Evolutionary conservation across 2,113 vertebrate species (phyloP).

Genomic region (Heterotilapia buettikoferi): DNA sequence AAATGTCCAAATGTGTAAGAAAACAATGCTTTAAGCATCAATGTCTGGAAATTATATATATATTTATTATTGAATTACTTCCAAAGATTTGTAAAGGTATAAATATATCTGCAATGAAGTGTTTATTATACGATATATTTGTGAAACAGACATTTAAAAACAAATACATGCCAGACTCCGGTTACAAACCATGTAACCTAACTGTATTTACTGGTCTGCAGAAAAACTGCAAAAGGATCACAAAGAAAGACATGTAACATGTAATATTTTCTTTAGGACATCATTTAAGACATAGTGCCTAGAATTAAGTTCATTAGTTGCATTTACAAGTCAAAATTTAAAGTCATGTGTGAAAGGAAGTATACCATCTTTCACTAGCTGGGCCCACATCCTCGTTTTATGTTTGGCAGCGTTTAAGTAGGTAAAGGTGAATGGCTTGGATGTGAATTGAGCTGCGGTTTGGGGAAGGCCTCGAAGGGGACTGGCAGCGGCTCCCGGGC

Average conservation of each 20-base stretch:
- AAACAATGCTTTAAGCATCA: neutral
- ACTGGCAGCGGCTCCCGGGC: neutral
- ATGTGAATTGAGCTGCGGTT: neutral
- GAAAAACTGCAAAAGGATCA: neutral
- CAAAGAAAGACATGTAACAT: neutral
- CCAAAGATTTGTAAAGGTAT: neutral
- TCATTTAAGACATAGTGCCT: neutral
- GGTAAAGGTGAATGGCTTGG: neutral
- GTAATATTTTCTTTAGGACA: neutral
- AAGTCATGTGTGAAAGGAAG: neutral
- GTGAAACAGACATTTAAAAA: neutral
- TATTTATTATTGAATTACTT: neutral
- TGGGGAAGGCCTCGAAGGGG: neutral
- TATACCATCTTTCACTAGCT: neutral
- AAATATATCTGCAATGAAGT: neutral
- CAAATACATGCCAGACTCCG: neutral
- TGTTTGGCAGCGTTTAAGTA: neutral
- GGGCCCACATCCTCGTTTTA: neutral
- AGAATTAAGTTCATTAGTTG: neutral
- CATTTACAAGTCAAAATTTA: neutral
- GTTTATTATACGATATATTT: neutral
- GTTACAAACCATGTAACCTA: neutral
- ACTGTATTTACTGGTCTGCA: neutral
- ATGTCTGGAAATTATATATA: neutral
- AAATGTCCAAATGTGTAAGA: neutral